phyloP scores from a whole-genome alignment of 1,140 invertebrate species.

The Caenorhabditis briggsae region DNA sequence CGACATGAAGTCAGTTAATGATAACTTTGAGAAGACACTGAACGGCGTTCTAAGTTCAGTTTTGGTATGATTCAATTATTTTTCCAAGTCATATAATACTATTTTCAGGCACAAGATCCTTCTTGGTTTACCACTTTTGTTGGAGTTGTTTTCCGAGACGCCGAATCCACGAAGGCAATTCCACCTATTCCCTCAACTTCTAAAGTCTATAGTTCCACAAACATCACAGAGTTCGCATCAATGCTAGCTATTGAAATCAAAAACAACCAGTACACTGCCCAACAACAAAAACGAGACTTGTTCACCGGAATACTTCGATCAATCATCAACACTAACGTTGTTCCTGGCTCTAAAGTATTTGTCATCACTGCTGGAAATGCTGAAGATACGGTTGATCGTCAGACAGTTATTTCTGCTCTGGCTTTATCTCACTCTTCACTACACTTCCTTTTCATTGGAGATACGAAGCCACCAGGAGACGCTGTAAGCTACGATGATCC shows the following conservation, averaged over 20 bases:
- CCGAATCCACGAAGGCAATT: neutral
- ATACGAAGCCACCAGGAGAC: slow-evolving; percentile 48
- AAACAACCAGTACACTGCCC: slow-evolving; percentile 37
- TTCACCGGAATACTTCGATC: slow-evolving; percentile 49
- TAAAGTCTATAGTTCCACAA: neutral
- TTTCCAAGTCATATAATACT: neutral
- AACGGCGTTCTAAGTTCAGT: neutral
- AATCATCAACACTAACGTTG: neutral
- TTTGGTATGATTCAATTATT: neutral
- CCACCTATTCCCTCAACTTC: slow-evolving; percentile 43
- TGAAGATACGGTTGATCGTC: slow-evolving; percentile 35
- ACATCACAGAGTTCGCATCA: slow-evolving; percentile 23
- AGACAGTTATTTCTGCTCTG: slow-evolving; percentile 9
- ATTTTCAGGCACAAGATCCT: slow-evolving; percentile 35
- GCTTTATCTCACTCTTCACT: slow-evolving; percentile 23
- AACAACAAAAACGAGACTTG: slow-evolving; percentile 27
- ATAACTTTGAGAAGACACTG: slow-evolving; percentile 21
- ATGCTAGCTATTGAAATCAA: slow-evolving; percentile 48
- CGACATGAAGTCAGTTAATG: slow-evolving; percentile 31
- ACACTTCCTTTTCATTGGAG: slow-evolving; percentile 59
- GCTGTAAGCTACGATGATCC: slow-evolving; percentile 46
- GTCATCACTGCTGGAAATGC: slow-evolving; percentile 53
- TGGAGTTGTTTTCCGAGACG: slow-evolving; percentile 63
- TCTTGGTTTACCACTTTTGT: slow-evolving; percentile 62
- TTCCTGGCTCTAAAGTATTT: slow-evolving; percentile 40